phyloP scores from a whole-genome alignment of 2,888 invertebrate species.

The Napeogenes sylphis region DNA sequence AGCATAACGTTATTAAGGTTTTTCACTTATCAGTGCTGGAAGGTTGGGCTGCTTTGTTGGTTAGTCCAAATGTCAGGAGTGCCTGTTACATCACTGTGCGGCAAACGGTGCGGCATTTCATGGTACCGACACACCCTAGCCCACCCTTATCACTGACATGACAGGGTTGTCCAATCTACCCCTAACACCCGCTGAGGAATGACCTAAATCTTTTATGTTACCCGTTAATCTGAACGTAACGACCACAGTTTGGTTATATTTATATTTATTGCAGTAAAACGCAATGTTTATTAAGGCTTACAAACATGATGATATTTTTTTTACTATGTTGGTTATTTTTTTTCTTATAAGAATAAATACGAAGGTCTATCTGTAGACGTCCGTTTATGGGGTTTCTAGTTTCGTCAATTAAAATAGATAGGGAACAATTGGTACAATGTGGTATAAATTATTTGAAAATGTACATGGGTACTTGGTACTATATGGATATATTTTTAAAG shows the following conservation, averaged over 20 bases:
- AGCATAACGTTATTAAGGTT: constrained; percentile 64
- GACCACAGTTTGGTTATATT: constrained; percentile 17
- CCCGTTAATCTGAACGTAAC: constrained; percentile 35
- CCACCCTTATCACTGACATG: constrained; percentile 69
- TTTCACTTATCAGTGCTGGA: constrained; percentile 63
- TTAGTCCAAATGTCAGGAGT: constrained; percentile 72
- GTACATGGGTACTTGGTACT: too few species aligned
- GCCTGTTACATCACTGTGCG: constrained; percentile 67
- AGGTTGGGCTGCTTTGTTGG: constrained; percentile 72
- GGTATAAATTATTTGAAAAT: too few species aligned
- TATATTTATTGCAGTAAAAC: constrained; percentile 1
- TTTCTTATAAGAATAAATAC: too few species aligned
- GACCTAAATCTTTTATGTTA: constrained; percentile 48
- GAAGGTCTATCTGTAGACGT: too few species aligned
- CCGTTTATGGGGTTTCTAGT: too few species aligned
- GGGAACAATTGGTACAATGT: too few species aligned
- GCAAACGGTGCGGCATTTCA: constrained; percentile 73
- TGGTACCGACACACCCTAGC: constrained; percentile 64
- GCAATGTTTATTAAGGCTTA: too few species aligned
- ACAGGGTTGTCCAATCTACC: constrained; percentile 57
- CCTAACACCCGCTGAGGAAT: constrained; percentile 43
- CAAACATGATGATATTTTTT: too few species aligned
- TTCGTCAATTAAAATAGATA: too few species aligned
- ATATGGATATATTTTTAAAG: too few species aligned
- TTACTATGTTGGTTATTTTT: too few species aligned